Percentiles rank a stretch among this genome's conserved stretches.
These are phyloP conservation scores for Muscicapa adusta DNA, from an alignment of 2,113 vertebrate species.

Conservation along the genomic window DNA sequence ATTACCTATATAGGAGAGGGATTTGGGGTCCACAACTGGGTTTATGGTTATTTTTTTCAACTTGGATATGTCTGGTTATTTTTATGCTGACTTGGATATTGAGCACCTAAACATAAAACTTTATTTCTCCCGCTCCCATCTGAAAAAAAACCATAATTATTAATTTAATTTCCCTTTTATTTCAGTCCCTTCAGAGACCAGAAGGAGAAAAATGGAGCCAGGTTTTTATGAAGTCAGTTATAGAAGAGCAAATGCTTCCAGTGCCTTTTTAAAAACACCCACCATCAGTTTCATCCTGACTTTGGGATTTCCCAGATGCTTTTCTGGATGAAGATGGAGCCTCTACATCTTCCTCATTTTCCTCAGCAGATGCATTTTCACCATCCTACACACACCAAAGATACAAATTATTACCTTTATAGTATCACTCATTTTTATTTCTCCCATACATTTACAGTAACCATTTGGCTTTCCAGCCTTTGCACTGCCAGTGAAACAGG, in stretches of 20 bases:
- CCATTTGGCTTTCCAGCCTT: not conserved
- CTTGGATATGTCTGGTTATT: not conserved
- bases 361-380: constrained; percentile 36
- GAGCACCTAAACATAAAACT: not conserved
- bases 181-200: not conserved
- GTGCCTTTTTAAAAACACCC: not conserved
- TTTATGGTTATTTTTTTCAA: not conserved
- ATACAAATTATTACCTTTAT: not conserved
- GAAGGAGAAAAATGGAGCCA: not conserved
- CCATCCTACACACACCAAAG: constrained; percentile 51
- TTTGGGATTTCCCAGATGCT: constrained; percentile 42
- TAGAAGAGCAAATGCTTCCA: not conserved
- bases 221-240: not conserved
- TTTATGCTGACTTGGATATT: not conserved
- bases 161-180: not conserved
- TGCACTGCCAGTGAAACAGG: not conserved
- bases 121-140: accelerated
- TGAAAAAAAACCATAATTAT: not conserved
- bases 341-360: constrained; percentile 63
- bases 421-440: not conserved
- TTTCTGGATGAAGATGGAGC: constrained; percentile 72
- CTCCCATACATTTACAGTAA: not conserved
- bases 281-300: constrained; percentile 66
- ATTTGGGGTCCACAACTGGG: not conserved
- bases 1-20: not conserved